phyloP scores from a whole-genome alignment of 2,113 vertebrate species.

The Hippocampus zosterae region DNA sequence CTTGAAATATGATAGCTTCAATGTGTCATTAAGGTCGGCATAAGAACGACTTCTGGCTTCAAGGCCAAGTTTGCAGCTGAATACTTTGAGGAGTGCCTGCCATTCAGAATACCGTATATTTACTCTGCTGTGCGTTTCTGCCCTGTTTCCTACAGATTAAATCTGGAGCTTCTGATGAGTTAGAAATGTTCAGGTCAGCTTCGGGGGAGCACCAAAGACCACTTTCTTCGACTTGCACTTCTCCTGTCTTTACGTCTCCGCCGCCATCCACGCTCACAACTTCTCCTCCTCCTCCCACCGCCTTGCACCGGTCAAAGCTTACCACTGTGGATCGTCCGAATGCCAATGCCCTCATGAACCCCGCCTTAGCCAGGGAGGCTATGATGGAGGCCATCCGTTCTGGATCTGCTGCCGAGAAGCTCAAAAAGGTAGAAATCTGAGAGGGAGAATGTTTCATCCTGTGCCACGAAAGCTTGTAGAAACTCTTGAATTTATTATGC shows the following conservation, averaged over 20 bases:
- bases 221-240: constrained; percentile 26
- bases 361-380: constrained; percentile 74
- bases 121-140: constrained; percentile 1
- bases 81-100: constrained; percentile 1
- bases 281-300: constrained; percentile 48
- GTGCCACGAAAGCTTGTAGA: neutral
- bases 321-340: constrained; percentile 29
- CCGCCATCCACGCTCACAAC: constrained; percentile 23
- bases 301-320: constrained; percentile 33
- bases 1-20: neutral
- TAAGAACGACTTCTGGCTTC: neutral
- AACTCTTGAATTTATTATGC: neutral
- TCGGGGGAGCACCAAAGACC: constrained; percentile 29
- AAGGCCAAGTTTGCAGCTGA: neutral
- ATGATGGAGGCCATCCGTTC: constrained; percentile 91
- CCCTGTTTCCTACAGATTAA: constrained; percentile 71
- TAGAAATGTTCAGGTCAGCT: constrained; percentile 54
- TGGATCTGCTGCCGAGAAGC: constrained; percentile 80
- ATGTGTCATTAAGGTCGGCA: no score
- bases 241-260: constrained; percentile 27
- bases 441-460: neutral
- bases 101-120: neutral
- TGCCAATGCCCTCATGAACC: constrained; percentile 27
- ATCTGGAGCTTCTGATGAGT: constrained; percentile 78
- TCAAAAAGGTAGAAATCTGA: constrained; percentile 80